Conservation (phyloP, 2,113 vertebrate species). For the Pristiophorus japonicus region DNA sequence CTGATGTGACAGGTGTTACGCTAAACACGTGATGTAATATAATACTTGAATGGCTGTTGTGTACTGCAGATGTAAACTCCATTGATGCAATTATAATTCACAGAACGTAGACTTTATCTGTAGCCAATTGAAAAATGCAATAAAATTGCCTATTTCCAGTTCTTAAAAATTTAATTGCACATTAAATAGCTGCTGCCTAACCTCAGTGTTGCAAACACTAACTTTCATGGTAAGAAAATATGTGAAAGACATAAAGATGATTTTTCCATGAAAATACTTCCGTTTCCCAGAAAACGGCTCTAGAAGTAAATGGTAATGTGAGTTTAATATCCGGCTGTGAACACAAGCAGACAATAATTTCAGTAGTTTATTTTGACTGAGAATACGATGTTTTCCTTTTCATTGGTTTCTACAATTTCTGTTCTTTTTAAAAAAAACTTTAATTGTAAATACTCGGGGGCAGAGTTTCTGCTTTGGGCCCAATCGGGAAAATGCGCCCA, state of each 20-base stretch:
- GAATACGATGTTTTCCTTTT: neutral
- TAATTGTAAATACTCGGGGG: neutral
- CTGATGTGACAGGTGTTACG: neutral
- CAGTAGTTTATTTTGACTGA: neutral
- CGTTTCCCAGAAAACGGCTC: neutral
- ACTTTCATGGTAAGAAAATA: neutral
- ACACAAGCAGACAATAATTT: neutral
- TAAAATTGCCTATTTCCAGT: neutral
- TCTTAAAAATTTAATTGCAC: neutral
- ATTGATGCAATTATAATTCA: neutral
- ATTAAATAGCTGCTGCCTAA: neutral
- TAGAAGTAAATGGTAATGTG: neutral
- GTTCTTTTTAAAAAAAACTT: neutral
- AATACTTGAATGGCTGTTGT: neutral
- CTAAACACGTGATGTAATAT: neutral
- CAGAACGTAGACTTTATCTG: neutral
- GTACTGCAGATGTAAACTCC: neutral
- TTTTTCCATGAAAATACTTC: neutral
- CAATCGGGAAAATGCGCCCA: too few relatives aligned
- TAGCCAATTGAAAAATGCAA: neutral
- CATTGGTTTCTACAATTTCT: neutral
- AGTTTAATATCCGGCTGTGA: conserved; percentile 24
- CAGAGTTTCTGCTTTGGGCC: too few relatives aligned
- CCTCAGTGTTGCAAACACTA: neutral
- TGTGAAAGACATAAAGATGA: neutral